Evolutionary conservation across 2,888 invertebrate genomes (phyloP).

Genomic region (Carcina quercana): DNA sequence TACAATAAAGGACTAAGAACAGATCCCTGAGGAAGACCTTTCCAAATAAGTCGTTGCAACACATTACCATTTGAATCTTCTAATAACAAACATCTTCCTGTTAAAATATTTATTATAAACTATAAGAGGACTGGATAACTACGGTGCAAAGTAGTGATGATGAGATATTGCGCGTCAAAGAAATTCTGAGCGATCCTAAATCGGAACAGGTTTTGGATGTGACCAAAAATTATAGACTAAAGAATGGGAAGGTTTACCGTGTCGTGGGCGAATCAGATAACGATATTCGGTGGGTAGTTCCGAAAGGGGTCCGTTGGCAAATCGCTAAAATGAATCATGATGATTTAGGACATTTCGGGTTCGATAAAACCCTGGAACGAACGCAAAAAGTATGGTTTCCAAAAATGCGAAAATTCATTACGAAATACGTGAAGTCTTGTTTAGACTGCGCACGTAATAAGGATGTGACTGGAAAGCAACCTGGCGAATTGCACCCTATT

Average conservation of each 20-base stretch:
- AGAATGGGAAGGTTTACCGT: conserved; percentile 8
- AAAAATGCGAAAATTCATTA: conserved; percentile 11
- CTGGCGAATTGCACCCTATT: conserved; percentile 12
- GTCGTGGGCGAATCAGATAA: conserved; percentile 8
- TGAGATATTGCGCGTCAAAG: conserved; percentile 2
- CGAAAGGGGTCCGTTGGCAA: conserved; percentile 9
- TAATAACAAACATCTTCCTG: too few species aligned
- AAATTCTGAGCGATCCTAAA: conserved; percentile 3
- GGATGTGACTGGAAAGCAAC: conserved; percentile 8
- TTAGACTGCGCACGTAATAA: conserved; percentile 11
- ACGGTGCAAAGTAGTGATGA: conserved; percentile 8
- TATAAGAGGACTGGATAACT: conserved; percentile 10
- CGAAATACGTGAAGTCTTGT: conserved; percentile 13
- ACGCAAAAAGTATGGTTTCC: conserved; percentile 13
- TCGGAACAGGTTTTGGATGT: conserved; percentile 5
- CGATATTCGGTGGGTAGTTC: conserved; percentile 13
- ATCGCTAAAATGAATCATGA: conserved; percentile 10
- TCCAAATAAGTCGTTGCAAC: too few species aligned
- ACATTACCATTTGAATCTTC: too few species aligned
- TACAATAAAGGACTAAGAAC: too few species aligned
- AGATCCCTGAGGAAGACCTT: too few species aligned
- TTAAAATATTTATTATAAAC: too few species aligned
- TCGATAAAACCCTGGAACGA: conserved; percentile 13
- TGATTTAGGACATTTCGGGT: conserved; percentile 12
- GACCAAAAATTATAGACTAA: conserved; percentile 7